These are phyloP conservation scores for Leptinotarsa lineolata DNA, from an alignment of 1,140 invertebrate species.

Conservation along the genomic window DNA sequence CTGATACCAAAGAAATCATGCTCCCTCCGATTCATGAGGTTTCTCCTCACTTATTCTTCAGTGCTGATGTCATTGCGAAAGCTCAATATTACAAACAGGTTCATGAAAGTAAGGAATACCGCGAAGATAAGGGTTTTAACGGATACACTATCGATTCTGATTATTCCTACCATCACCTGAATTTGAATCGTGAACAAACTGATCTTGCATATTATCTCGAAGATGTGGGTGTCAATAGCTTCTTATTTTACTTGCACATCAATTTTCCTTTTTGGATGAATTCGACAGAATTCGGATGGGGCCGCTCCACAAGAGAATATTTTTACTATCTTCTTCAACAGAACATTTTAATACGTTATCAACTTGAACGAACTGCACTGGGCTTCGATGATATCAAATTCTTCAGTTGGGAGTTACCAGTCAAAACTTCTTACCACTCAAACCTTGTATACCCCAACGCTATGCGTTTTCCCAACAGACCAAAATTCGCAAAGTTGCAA, in stretches of 20 bases:
- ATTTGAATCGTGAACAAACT: conserved; percentile 46
- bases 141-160: conserved; percentile 60
- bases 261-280: conserved; percentile 68
- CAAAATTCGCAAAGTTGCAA: conserved; percentile 56
- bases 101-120: neutral
- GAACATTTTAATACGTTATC: neutral
- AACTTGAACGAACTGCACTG: neutral
- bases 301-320: conserved; percentile 64
- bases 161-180: conserved; percentile 60
- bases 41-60: conserved; percentile 67
- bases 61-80: conserved; percentile 61
- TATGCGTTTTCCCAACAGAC: conserved; percentile 65
- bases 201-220: neutral
- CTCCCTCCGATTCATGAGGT: conserved; percentile 71
- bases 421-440: neutral
- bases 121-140: too few species aligned
- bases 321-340: conserved; percentile 58
- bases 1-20: conserved; percentile 63
- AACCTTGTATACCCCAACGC: conserved; percentile 52
- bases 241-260: conserved; percentile 68
- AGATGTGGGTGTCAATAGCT: conserved; percentile 65
- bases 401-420: neutral
- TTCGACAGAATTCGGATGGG: conserved; percentile 57
- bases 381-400: neutral
- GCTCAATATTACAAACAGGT: conserved; percentile 62